Evolutionary conservation across 2,797 vertebrate species (phyloP).

Genomic region (Onychomys leucogaster): DNA sequence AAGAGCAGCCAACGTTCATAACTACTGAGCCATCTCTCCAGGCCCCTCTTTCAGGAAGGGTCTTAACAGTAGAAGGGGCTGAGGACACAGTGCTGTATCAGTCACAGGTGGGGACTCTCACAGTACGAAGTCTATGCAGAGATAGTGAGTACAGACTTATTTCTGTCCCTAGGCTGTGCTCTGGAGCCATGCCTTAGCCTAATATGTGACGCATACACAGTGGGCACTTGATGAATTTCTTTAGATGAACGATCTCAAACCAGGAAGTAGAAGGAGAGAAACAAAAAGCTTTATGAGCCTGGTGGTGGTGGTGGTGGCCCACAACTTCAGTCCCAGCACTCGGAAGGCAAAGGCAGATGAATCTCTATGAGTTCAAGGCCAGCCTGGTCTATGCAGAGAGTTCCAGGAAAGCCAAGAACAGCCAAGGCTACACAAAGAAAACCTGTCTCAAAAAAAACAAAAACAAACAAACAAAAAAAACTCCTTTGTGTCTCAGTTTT

Average conservation of each 20-base stretch:
- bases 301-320: not conserved
- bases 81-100: not conserved
- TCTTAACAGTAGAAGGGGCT: not conserved
- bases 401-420: not conserved
- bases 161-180: not conserved
- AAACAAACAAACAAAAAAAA: too few relatives aligned
- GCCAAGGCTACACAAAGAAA: not conserved
- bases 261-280: not conserved
- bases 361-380: not conserved
- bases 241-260: not conserved
- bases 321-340: not conserved
- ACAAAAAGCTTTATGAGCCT: not conserved
- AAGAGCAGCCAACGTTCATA: not conserved
- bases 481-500: conserved; percentile 33
- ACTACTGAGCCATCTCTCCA: not conserved
- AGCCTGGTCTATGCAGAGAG: not conserved
- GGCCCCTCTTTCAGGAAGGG: not conserved
- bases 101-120: not conserved
- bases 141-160: not conserved
- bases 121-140: not conserved
- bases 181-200: not conserved
- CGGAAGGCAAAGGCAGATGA: not conserved
- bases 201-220: not conserved
- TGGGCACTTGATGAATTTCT: not conserved
- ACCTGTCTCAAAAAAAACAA: not conserved